phyloP scores from a whole-genome alignment of 2,797 vertebrate species.

The Hydrocynus forskahlii region DNA sequence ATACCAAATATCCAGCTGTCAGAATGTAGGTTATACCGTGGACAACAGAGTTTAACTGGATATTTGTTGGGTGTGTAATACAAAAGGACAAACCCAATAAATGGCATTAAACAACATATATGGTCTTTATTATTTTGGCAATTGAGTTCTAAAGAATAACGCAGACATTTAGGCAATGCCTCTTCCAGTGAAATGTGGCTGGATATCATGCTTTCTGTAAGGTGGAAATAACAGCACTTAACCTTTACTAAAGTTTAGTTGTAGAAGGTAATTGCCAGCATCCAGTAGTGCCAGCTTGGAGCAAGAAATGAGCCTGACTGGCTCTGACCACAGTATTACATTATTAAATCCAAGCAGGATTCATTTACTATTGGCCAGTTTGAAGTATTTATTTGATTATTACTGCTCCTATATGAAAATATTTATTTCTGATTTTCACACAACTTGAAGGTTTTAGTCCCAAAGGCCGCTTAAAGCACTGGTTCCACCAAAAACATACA shows the following conservation, averaged over 20 bases:
- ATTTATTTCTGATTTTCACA: too few species aligned
- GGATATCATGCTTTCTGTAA: not conserved
- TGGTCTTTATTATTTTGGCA: too few species aligned
- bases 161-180: not conserved
- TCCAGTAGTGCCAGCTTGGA: not conserved
- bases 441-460: too few species aligned
- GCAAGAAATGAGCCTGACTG: not conserved
- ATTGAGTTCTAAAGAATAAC: not conserved
- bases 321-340: not conserved
- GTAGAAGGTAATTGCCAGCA: not conserved
- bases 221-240: not conserved
- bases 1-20: too few species aligned
- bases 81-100: not conserved
- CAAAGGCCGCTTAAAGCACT: too few species aligned
- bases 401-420: too few species aligned
- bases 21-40: too few species aligned
- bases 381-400: too few species aligned
- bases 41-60: too few species aligned
- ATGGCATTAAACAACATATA: too few species aligned
- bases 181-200: not conserved
- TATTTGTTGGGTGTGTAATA: not conserved
- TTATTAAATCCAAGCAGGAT: not conserved
- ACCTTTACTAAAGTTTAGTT: not conserved
- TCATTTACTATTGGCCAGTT: not conserved
- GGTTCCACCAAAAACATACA: too few species aligned